phyloP scores from a whole-genome alignment of 1,140 invertebrate genomes.

The Anoplolepis gracilipes region DNA sequence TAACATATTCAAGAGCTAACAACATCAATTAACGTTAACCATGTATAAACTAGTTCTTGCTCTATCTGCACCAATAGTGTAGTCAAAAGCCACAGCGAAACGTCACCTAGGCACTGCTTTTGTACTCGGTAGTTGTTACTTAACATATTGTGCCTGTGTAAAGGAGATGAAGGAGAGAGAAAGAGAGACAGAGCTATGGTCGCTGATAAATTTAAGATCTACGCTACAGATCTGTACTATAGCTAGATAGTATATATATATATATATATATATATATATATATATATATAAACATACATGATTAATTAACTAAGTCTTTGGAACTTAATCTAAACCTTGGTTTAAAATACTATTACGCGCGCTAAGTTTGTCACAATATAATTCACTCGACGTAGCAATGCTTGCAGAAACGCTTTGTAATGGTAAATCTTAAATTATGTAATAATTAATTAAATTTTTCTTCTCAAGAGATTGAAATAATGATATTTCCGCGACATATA shows the following conservation, averaged over 20 bases:
- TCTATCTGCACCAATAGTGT: slow-evolving; percentile 15
- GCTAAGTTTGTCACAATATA: not conserved
- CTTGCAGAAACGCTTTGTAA: not conserved
- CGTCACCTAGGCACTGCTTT: not conserved
- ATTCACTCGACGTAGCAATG: not conserved
- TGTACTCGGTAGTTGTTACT: slow-evolving; percentile 32
- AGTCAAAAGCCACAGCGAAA: not conserved
- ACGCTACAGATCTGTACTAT: not conserved
- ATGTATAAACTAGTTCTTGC: slow-evolving; percentile 33
- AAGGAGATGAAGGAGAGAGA: no score
- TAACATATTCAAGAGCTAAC: slow-evolving; percentile 55
- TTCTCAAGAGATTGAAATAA: not conserved
- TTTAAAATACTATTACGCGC: not conserved
- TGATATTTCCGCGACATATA: not conserved
- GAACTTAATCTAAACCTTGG: not conserved
- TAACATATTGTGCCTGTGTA: not conserved
- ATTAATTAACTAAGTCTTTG: slow-evolving; percentile 4
- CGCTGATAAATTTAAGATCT: not conserved
- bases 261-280: no score
- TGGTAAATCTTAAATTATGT: not conserved
- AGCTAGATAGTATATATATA: no score
- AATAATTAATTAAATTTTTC: not conserved
- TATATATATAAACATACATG: not conserved
- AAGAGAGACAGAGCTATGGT: no score
- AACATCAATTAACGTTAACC: slow-evolving; percentile 41